Percentiles rank a stretch among this genome's conserved stretches.
Conservation (phyloP, 2,113 vertebrate species). For the Rhineura floridana region DNA sequence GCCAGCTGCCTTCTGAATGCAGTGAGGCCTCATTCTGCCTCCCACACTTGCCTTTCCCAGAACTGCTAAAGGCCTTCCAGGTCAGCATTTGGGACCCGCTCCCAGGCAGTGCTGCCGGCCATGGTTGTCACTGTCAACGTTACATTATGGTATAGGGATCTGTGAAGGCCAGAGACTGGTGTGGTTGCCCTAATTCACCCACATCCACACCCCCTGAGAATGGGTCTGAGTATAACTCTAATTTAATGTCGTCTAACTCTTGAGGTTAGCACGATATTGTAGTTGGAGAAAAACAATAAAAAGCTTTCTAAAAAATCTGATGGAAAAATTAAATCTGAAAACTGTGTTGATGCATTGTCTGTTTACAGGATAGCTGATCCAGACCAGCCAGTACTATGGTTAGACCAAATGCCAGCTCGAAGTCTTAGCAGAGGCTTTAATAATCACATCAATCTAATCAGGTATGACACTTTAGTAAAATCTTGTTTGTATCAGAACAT, state of each 20-base stretch:
- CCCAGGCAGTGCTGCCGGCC: too few relatives aligned
- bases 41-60: too few relatives aligned
- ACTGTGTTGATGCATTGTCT: constrained; percentile 11
- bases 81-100: too few relatives aligned
- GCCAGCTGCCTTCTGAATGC: too few relatives aligned
- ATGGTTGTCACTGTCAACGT: too few relatives aligned
- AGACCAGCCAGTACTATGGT: constrained; percentile 96
- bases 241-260: background rate
- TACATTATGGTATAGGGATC: too few relatives aligned
- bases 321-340: background rate
- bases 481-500: background rate
- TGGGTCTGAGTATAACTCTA: background rate
- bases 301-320: background rate
- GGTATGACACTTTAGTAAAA: constrained; percentile 70
- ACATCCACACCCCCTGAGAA: too few relatives aligned
- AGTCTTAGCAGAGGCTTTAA: constrained; percentile 96
- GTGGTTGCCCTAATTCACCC: too few relatives aligned
- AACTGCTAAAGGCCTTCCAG: too few relatives aligned
- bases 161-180: too few relatives aligned
- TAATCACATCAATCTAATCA: constrained; percentile 98
- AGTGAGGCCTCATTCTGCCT: too few relatives aligned
- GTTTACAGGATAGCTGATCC: constrained; percentile 90
- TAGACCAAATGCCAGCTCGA: constrained; percentile 95
- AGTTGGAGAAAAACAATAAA: background rate
- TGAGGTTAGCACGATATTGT: background rate